A percentile compares a stretch with the other conserved stretches of the same genome.
These are phyloP conservation scores for Escarpia spicata DNA, from an alignment of 2,888 invertebrate species.

Conservation along the genomic window DNA sequence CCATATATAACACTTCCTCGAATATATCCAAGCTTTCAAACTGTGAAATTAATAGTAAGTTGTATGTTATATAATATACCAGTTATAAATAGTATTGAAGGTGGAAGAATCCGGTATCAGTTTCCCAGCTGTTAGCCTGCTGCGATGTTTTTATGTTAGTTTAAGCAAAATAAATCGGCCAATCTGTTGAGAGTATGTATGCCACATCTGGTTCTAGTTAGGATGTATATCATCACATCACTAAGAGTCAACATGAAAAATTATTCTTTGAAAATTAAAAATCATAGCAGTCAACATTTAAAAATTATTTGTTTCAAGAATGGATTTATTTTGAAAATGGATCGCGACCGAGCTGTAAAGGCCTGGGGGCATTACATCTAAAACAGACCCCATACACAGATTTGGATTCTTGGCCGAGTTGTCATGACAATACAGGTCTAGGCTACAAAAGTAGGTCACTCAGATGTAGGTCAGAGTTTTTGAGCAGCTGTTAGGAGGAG, in stretches of 20 bases:
- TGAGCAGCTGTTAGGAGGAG: neutral
- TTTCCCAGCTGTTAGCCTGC: neutral
- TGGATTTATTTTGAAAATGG: neutral
- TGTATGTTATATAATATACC: neutral
- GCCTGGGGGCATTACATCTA: neutral
- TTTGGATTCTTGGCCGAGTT: neutral
- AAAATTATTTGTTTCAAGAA: neutral
- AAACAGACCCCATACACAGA: neutral
- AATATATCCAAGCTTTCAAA: neutral
- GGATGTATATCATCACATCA: neutral
- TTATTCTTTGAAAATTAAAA: neutral
- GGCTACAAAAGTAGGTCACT: slow-evolving; percentile 1
- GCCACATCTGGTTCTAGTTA: neutral
- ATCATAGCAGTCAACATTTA: neutral
- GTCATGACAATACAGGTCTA: neutral
- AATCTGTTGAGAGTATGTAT: neutral
- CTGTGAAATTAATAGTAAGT: neutral
- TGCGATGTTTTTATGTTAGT: neutral
- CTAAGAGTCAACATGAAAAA: neutral
- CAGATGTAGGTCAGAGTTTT: neutral
- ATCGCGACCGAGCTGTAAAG: neutral
- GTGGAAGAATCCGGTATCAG: neutral
- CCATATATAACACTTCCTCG: neutral
- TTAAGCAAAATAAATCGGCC: neutral
- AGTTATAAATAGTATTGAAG: neutral